A percentile compares a stretch with the other conserved stretches of the same genome.
phyloP scores from a whole-genome alignment of 2,797 vertebrate species.

The Sebastes elongatus region DNA sequence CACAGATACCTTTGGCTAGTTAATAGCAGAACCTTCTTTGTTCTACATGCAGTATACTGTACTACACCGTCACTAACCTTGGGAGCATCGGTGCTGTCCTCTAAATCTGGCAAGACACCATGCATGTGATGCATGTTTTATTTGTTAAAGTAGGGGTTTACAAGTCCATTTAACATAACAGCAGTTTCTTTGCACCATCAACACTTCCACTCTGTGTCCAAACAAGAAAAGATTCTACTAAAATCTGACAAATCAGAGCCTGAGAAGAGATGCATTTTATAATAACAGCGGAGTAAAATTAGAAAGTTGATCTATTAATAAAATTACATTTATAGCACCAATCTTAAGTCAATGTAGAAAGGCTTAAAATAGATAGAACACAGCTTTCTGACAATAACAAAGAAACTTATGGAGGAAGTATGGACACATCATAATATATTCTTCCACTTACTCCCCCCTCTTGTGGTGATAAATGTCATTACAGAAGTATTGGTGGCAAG shows the following conservation, averaged over 20 bases:
- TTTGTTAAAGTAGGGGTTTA: neutral
- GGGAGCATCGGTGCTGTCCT: neutral
- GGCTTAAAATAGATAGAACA: neutral
- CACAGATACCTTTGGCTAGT: neutral
- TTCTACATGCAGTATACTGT: neutral
- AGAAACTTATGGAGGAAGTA: neutral
- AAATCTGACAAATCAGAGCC: neutral
- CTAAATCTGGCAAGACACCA: neutral
- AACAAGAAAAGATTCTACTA: neutral
- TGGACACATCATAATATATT: neutral
- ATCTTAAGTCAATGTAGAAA: neutral
- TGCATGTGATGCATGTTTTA: neutral
- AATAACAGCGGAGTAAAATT: neutral
- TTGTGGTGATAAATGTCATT: slow-evolving; percentile 61
- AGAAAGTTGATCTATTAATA: neutral
- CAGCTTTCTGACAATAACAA: neutral
- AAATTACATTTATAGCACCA: neutral
- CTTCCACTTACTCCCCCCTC: slow-evolving; percentile 50
- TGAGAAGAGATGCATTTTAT: neutral
- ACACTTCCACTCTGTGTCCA: neutral
- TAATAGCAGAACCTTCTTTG: neutral
- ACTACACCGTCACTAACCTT: neutral
- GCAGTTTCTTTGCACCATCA: neutral
- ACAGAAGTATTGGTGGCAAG: slow-evolving; percentile 5
- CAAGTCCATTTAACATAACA: neutral